phyloP scores from a whole-genome alignment of 2,797 vertebrate species.

The Rhincodon typus region DNA sequence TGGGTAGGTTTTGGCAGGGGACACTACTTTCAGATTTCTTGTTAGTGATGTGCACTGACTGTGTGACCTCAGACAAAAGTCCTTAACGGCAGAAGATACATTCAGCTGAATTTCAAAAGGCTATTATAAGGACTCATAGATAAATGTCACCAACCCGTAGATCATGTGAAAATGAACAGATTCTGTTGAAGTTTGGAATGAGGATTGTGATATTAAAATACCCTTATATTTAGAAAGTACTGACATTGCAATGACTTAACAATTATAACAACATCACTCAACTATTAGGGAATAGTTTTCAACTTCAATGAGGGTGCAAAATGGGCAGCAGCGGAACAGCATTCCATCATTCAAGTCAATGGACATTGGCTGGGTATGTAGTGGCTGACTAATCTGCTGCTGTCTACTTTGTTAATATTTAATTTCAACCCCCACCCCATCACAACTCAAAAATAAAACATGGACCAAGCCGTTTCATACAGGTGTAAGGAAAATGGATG shows the following conservation, averaged over 20 bases:
- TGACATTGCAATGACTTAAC: not conserved
- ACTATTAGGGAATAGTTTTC: not conserved
- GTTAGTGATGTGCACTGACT: slow-evolving; percentile 6
- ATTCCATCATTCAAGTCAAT: not conserved
- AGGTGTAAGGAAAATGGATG: not conserved
- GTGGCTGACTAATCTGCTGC: not conserved
- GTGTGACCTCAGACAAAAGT: not conserved
- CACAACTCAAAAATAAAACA: not conserved
- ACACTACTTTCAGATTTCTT: not conserved
- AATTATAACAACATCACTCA: not conserved
- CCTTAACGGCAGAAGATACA: not conserved
- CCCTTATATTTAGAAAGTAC: not conserved
- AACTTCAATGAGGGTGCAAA: not conserved
- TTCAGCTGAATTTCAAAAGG: slow-evolving; percentile 2
- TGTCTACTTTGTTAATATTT: not conserved
- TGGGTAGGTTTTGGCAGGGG: slow-evolving; percentile 11
- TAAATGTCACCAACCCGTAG: not conserved
- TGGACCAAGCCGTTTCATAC: not conserved
- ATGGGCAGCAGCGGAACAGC: not conserved
- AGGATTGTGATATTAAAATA: not conserved
- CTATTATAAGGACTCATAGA: not conserved
- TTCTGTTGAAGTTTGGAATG: not conserved
- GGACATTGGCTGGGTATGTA: not conserved
- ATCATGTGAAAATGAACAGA: not conserved
- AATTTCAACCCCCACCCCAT: not conserved